Evolutionary conservation across 2,797 vertebrate genomes (phyloP).

Genomic region (Acanthurus lineatus): DNA sequence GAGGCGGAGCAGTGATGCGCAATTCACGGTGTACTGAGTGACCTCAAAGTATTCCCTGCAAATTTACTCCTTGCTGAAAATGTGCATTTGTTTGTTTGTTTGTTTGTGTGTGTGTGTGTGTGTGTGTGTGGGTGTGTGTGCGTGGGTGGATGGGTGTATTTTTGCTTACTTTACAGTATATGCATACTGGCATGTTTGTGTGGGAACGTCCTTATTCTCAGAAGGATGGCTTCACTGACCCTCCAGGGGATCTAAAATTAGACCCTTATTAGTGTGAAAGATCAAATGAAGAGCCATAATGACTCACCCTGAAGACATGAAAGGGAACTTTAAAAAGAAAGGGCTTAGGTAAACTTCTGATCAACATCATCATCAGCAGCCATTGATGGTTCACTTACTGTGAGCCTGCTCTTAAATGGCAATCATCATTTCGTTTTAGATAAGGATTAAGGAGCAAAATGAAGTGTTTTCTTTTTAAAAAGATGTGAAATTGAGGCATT

Average conservation of each 20-base stretch:
- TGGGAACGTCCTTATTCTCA: neutral
- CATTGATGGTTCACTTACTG: conserved; percentile 14
- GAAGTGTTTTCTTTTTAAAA: neutral
- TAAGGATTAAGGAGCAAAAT: conserved; percentile 3
- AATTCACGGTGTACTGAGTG: too few relatives aligned
- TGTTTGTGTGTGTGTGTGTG: too few relatives aligned
- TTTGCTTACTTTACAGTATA: neutral
- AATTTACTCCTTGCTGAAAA: too few relatives aligned
- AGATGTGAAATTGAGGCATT: neutral
- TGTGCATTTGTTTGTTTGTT: too few relatives aligned
- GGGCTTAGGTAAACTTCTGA: neutral
- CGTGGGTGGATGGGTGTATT: too few relatives aligned
- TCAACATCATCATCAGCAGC: neutral
- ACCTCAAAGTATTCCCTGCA: too few relatives aligned
- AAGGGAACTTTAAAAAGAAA: neutral
- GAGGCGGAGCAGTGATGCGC: too few relatives aligned
- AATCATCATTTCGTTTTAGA: neutral
- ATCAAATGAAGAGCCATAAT: conserved; percentile 12
- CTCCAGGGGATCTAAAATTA: neutral
- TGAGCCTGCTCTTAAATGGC: neutral
- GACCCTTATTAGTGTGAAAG: conserved; percentile 9
- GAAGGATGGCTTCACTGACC: neutral
- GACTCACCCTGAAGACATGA: conserved; percentile 10
- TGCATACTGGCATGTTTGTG: neutral
- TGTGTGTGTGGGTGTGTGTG: too few relatives aligned